phyloP scores from a whole-genome alignment of 2,113 vertebrate genomes.

The Oncorhynchus keta region DNA sequence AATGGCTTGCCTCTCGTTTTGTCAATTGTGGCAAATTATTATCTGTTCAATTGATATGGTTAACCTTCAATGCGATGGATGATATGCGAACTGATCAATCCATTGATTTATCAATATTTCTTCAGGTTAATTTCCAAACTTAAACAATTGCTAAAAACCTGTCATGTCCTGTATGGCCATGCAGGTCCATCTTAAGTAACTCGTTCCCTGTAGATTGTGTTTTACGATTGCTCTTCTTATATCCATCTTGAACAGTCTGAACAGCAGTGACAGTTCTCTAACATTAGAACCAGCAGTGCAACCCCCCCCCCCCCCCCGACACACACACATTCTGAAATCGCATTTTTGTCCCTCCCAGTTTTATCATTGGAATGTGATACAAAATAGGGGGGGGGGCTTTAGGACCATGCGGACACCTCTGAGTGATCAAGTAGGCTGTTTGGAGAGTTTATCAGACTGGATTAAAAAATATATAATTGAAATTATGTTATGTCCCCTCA shows the following conservation, averaged over 20 bases:
- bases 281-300: neutral
- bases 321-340: too few relatives aligned
- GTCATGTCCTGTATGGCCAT: neutral
- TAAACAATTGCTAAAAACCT: neutral
- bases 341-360: too few relatives aligned
- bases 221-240: neutral
- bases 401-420: too few relatives aligned
- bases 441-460: too few relatives aligned
- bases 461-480: too few relatives aligned
- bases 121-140: neutral
- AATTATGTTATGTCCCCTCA: too few relatives aligned
- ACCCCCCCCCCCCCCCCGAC: too few relatives aligned
- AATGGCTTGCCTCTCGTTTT: neutral
- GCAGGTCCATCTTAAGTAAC: neutral
- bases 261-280: conserved; percentile 33
- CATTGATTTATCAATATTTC: neutral
- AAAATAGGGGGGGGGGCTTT: too few relatives aligned
- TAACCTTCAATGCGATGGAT: neutral
- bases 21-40: neutral
- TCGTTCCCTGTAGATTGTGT: neutral
- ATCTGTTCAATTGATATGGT: neutral
- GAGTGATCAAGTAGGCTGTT: too few relatives aligned
- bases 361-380: too few relatives aligned
- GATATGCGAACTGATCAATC: neutral
- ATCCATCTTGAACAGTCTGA: neutral